Conservation (phyloP, 2,113 vertebrate genomes). For the Cisticola juncidis region DNA sequence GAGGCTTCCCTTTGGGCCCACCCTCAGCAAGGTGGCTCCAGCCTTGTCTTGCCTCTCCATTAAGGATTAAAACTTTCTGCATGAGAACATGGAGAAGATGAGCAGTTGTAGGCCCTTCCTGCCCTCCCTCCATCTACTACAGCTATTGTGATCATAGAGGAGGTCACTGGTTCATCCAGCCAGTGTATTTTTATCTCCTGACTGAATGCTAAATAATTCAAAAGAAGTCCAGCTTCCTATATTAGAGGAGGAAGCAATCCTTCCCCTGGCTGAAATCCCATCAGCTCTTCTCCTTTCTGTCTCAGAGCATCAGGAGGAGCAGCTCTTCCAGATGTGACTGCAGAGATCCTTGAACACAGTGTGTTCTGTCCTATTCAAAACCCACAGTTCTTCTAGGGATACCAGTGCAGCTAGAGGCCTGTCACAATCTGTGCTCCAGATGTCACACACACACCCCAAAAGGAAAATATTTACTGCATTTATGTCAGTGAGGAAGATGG, state of each 20-base stretch:
- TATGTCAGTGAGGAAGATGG: neutral
- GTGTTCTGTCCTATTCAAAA: neutral
- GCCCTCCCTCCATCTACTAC: neutral
- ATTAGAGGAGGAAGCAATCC: neutral
- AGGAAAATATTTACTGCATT: neutral
- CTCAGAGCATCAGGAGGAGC: neutral
- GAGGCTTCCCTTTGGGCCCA: neutral
- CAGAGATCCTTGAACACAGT: neutral
- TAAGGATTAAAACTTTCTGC: neutral
- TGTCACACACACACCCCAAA: neutral
- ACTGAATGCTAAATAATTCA: neutral
- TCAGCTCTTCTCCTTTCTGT: neutral
- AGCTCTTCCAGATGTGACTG: neutral
- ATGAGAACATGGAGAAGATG: neutral
- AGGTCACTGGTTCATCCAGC: neutral
- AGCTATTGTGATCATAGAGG: neutral
- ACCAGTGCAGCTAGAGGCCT: neutral
- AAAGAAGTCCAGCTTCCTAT: neutral
- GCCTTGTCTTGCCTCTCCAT: neutral
- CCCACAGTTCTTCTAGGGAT: neutral
- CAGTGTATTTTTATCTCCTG: neutral
- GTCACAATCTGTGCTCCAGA: neutral
- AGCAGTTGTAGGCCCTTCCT: neutral
- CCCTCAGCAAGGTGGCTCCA: neutral
- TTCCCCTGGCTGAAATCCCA: neutral